phyloP scores from a whole-genome alignment of 2,888 invertebrate genomes.

The Sinhomidia bicolor region DNA sequence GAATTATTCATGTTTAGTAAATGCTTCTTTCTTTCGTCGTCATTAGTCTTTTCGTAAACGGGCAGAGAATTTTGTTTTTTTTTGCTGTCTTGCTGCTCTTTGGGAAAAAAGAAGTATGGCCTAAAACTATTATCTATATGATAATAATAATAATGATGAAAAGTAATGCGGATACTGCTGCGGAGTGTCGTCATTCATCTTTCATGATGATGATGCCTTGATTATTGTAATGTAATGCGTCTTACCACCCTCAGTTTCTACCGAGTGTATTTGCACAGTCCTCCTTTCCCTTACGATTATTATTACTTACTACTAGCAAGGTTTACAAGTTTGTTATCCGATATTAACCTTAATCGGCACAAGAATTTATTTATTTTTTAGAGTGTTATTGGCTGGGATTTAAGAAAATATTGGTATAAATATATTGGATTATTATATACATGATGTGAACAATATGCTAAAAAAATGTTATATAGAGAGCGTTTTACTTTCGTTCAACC shows the following conservation, averaged over 20 bases:
- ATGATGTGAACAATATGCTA: not conserved
- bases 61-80: not conserved
- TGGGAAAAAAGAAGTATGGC: not conserved
- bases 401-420: too few species aligned
- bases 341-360: constrained; percentile 46
- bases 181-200: not conserved
- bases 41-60: too few species aligned
- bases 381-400: not conserved
- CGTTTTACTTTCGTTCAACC: constrained; percentile 44
- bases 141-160: not conserved
- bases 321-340: constrained; percentile 1
- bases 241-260: not conserved
- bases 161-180: not conserved
- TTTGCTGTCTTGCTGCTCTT: not conserved
- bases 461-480: not conserved
- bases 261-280: constrained; percentile 9
- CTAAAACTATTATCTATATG: constrained; percentile 11
- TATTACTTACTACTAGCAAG: too few species aligned
- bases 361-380: not conserved
- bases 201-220: not conserved
- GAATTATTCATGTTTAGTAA: constrained; percentile 36
- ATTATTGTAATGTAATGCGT: not conserved
- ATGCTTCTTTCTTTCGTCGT: too few species aligned
- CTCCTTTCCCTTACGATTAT: not conserved
- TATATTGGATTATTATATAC: too few species aligned